phyloP scores from a whole-genome alignment of 2,797 vertebrate genomes.

The Synaphobranchus kaupii region DNA sequence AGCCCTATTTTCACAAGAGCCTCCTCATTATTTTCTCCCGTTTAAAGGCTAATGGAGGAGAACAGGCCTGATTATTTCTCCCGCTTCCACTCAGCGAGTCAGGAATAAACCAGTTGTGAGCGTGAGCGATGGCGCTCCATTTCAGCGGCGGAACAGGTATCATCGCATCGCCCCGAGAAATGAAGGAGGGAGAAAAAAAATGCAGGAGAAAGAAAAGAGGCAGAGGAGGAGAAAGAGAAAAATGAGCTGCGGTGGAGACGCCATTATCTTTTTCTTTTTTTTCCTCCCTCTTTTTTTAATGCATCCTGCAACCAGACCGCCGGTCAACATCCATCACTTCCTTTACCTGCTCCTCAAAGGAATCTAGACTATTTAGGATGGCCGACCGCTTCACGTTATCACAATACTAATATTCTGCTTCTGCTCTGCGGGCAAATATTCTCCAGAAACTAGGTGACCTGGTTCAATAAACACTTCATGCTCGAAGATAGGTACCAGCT shows the following conservation, averaged over 20 bases:
- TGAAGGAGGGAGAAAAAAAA: background rate
- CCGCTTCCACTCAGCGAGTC: background rate
- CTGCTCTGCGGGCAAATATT: background rate
- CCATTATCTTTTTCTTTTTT: constrained; percentile 1
- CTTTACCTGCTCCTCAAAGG: background rate
- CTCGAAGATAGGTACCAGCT: background rate
- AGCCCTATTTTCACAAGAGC: constrained; percentile 39
- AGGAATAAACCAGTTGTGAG: background rate
- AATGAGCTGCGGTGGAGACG: background rate
- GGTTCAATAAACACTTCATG: background rate
- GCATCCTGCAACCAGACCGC: background rate
- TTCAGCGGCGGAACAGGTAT: background rate
- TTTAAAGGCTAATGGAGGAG: background rate
- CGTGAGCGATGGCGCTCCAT: background rate
- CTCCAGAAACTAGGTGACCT: background rate
- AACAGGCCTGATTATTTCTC: background rate
- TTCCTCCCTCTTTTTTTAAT: background rate
- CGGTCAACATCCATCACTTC: background rate
- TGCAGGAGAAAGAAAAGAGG: background rate
- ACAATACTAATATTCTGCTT: background rate
- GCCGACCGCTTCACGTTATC: background rate
- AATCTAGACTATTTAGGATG: background rate
- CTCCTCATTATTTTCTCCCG: constrained; percentile 23
- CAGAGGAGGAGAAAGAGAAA: constrained; percentile 1
- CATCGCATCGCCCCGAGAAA: background rate